Evolutionary conservation across 2,113 vertebrate genomes (phyloP).

Genomic region (Barbus barbus): DNA sequence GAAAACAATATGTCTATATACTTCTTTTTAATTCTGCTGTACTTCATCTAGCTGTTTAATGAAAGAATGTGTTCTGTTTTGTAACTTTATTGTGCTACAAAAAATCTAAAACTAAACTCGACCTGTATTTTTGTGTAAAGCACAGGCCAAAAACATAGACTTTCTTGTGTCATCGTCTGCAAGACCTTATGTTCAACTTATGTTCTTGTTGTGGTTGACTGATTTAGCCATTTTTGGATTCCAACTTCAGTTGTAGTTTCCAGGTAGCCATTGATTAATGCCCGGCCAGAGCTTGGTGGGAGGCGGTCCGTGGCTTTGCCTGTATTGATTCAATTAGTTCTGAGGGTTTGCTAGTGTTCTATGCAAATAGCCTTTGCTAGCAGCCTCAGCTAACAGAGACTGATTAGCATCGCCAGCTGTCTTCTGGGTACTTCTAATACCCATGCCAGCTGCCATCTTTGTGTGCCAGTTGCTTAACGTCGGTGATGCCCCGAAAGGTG

Average conservation of each 20-base stretch:
- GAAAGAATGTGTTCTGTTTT: background rate
- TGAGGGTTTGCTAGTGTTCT: constrained; percentile 40
- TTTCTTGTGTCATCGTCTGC: background rate
- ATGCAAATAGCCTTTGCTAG: constrained; percentile 29
- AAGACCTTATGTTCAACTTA: constrained; percentile 9
- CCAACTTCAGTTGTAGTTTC: constrained; percentile 39
- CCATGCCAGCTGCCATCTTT: constrained; percentile 47
- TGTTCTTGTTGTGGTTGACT: constrained; percentile 29
- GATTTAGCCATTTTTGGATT: constrained; percentile 30
- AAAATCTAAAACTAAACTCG: background rate
- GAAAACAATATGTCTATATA: background rate
- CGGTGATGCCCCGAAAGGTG: constrained; percentile 4
- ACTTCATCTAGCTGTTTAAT: background rate
- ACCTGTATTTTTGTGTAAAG: background rate
- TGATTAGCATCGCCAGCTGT: constrained; percentile 52
- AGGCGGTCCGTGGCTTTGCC: constrained; percentile 32
- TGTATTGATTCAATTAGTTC: constrained; percentile 59
- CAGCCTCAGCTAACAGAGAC: constrained; percentile 37
- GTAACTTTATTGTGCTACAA: background rate
- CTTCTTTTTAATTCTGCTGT: background rate
- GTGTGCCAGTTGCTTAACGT: constrained; percentile 38
- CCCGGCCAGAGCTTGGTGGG: constrained; percentile 36
- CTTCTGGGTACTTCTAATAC: constrained; percentile 37
- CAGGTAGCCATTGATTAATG: constrained; percentile 53
- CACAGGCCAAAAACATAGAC: background rate